Conservation (phyloP, 2,888 invertebrate genomes). For the Capitulum mitella region DNA sequence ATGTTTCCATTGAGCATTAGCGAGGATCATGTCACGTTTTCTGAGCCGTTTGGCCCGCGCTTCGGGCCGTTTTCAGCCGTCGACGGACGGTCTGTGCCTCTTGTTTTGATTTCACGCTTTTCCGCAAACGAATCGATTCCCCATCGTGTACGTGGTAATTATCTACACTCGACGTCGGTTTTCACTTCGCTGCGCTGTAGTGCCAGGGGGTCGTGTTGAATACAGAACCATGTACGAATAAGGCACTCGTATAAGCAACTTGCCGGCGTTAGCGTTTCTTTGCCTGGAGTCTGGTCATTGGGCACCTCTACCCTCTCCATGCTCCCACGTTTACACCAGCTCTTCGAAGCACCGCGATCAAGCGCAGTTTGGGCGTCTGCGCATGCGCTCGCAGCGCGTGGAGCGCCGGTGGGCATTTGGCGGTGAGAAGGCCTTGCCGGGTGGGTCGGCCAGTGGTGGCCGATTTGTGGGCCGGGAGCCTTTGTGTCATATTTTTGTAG, state of each 20-base stretch:
- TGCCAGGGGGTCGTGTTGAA: neutral
- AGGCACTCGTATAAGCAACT: neutral
- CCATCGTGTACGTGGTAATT: neutral
- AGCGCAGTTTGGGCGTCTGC: neutral
- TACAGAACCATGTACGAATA: neutral
- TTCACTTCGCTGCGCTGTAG: neutral
- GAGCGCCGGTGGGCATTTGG: neutral
- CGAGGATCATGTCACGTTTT: neutral
- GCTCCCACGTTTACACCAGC: too few relatives aligned
- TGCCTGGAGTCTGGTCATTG: too few relatives aligned
- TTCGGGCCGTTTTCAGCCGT: neutral
- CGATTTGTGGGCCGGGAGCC: neutral
- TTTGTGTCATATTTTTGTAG: slow-evolving; percentile 15
- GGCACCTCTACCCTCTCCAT: too few relatives aligned
- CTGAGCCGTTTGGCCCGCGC: neutral
- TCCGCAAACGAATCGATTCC: neutral
- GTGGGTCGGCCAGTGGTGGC: neutral
- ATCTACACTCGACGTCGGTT: neutral
- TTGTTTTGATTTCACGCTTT: neutral
- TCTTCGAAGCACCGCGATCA: too few relatives aligned
- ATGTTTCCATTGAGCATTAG: neutral
- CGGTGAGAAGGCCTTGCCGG: neutral
- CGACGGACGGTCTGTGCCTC: neutral
- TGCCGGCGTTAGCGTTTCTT: neutral
- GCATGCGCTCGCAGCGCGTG: neutral